These are phyloP conservation scores for Eurosta solidaginis DNA, from an alignment of 1,140 invertebrate genomes.

Conservation along the genomic window DNA sequence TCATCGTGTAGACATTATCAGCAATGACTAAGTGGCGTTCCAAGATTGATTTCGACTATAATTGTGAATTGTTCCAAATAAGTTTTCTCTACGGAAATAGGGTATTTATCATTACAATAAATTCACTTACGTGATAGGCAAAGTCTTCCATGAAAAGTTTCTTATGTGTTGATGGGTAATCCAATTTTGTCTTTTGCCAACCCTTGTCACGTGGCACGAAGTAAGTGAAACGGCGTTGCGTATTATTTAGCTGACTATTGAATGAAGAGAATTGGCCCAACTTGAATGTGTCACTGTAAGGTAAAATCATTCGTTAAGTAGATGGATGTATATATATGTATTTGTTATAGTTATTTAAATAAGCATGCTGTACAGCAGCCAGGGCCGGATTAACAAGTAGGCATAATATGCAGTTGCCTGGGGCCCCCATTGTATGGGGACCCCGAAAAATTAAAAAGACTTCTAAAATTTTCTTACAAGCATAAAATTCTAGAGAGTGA, in stretches of 20 bases:
- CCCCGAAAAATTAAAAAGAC: no score
- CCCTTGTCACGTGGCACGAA: constrained; percentile 89
- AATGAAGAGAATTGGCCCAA: constrained; percentile 75
- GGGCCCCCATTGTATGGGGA: no score
- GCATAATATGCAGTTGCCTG: no score
- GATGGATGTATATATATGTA: neutral
- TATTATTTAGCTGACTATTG: constrained; percentile 77
- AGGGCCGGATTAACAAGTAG: no score
- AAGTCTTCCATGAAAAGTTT: constrained; percentile 82
- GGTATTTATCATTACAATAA: no score
- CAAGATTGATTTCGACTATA: constrained; percentile 76
- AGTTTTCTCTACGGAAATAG: neutral
- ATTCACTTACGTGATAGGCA: constrained; percentile 74
- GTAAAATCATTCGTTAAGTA: no score
- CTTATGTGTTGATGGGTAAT: constrained; percentile 77
- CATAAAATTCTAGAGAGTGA: no score
- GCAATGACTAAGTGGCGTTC: constrained; percentile 80
- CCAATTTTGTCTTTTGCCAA: constrained; percentile 74
- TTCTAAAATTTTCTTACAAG: no score
- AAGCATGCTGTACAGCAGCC: no score
- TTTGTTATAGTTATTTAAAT: no score
- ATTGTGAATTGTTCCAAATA: constrained; percentile 36
- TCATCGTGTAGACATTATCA: constrained; percentile 75
- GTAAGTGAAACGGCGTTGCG: constrained; percentile 82
- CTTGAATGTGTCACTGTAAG: constrained; percentile 73